Conservation (phyloP, 2,888 invertebrate species). For the Serripes groenlandicus region DNA sequence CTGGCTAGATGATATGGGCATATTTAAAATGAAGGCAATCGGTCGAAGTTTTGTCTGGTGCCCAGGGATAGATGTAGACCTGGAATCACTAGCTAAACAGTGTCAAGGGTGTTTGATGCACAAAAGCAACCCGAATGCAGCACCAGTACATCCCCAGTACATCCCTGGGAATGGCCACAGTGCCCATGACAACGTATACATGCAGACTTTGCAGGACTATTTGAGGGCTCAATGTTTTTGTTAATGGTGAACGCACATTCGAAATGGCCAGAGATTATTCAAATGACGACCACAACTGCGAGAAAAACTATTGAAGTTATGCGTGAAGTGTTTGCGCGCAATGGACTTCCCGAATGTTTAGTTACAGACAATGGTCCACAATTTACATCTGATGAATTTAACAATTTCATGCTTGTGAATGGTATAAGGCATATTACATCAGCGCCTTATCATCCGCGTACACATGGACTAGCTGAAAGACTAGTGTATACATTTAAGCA, state of each 20-base stretch:
- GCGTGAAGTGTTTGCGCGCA: slow-evolving; percentile 57
- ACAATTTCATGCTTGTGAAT: slow-evolving; percentile 53
- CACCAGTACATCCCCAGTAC: too few species aligned
- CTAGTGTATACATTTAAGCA: slow-evolving; percentile 68
- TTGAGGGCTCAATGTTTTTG: slow-evolving; percentile 78
- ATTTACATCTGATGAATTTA: slow-evolving; percentile 62
- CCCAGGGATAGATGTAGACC: slow-evolving; percentile 65
- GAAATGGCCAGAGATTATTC: slow-evolving; percentile 86
- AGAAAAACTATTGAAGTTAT: slow-evolving; percentile 54
- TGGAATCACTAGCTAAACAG: slow-evolving; percentile 63
- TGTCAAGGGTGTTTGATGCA: slow-evolving; percentile 41
- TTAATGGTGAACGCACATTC: slow-evolving; percentile 86
- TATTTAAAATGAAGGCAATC: slow-evolving; percentile 76
- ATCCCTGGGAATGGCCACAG: slow-evolving; percentile 76
- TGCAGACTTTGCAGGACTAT: slow-evolving; percentile 86
- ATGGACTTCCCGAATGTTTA: slow-evolving; percentile 55
- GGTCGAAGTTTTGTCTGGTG: slow-evolving; percentile 78
- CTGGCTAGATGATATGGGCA: slow-evolving; percentile 77
- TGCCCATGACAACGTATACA: slow-evolving; percentile 85
- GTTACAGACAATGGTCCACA: slow-evolving; percentile 65
- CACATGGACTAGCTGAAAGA: slow-evolving; percentile 66
- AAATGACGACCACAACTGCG: slow-evolving; percentile 55
- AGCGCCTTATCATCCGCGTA: slow-evolving; percentile 66
- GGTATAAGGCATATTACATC: too few species aligned
- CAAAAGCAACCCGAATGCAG: slow-evolving; percentile 63